Evolutionary conservation across 2,113 vertebrate species (phyloP).

Genomic region (Psittacara wagleri): DNA sequence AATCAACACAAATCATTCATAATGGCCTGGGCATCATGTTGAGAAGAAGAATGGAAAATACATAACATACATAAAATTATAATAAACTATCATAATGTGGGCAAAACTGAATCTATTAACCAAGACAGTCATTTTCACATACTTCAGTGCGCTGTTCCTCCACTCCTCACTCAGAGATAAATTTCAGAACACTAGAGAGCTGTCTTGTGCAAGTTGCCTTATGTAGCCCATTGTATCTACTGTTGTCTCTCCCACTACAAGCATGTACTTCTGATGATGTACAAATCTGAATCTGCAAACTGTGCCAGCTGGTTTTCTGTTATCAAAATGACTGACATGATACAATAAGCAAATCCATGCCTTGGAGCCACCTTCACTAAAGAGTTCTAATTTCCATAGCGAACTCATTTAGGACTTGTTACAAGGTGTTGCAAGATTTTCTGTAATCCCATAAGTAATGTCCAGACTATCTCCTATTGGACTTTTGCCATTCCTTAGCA

Average conservation of each 20-base stretch:
- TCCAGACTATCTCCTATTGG: neutral
- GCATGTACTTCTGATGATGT: neutral
- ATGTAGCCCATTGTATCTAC: neutral
- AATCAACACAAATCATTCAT: slow-evolving; percentile 21
- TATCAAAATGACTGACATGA: neutral
- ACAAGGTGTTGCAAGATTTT: neutral
- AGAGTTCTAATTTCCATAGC: neutral
- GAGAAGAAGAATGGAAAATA: slow-evolving; percentile 33
- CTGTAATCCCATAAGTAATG: neutral
- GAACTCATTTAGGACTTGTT: neutral
- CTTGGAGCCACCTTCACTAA: neutral
- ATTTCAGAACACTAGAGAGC: neutral
- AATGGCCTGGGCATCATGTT: neutral
- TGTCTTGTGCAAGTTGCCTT: neutral
- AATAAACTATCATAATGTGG: slow-evolving; percentile 46
- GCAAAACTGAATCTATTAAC: neutral
- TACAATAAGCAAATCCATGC: neutral
- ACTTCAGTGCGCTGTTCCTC: neutral
- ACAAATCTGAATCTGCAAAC: neutral
- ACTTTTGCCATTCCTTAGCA: neutral
- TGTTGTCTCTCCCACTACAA: neutral
- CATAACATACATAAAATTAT: slow-evolving; percentile 49
- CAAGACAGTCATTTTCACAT: neutral
- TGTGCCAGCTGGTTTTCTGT: neutral
- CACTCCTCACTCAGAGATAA: neutral